Base-by-base conservation (phyloP, 2,113 vertebrate genomes). In the Silurus asotus region DNA sequence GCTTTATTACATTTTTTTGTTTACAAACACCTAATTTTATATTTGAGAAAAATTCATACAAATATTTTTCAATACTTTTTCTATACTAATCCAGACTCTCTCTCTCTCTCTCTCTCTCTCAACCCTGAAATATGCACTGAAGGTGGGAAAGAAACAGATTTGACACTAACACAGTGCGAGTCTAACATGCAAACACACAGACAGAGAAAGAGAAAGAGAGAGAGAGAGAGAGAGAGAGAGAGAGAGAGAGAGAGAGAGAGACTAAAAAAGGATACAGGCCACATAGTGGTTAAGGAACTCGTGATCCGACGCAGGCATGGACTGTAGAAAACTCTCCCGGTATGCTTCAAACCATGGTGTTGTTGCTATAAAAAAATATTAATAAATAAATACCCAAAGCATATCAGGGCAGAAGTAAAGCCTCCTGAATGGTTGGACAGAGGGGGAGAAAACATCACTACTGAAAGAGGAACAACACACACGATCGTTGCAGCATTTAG, bases 321-420 rank as follows among this genome's bases (percentile, higher is more conserved):
- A 96, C 92, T 98, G 97, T 89, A 99, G 95, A 94, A 99, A 99
- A 89, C 93, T 97, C 85, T 99, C 98, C 92, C 98, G 95, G 88
- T 99, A 99, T 87, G 96, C 94, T 88, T 99, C 98, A 93, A 99
- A 99, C 98, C 98, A 99, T 55, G 98, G 96, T 14, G 98, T 99
- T 87, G 97, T 99, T 78, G 97, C 98, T 99, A 89, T 69, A 95
- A 95, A 89, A 83, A 37, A 37, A n/a, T n/a, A n/a, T n/a, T n/a
- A n/a, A 37, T 1, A 37, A 37, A 37, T 0, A 37, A 37, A 37
- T 37, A 37, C 37, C 37, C 37, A 37, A 37, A 37, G n/a, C 2
- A n/a, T 14, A 51, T 8, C 25, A 55, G 28, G 19, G 53, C 17
- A 75, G 56, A 82, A 53, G 65, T 74, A 25, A 51, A 23, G 17